Conservation (phyloP, 2,888 invertebrate species). For the Hirtodrosophila histrioides region DNA sequence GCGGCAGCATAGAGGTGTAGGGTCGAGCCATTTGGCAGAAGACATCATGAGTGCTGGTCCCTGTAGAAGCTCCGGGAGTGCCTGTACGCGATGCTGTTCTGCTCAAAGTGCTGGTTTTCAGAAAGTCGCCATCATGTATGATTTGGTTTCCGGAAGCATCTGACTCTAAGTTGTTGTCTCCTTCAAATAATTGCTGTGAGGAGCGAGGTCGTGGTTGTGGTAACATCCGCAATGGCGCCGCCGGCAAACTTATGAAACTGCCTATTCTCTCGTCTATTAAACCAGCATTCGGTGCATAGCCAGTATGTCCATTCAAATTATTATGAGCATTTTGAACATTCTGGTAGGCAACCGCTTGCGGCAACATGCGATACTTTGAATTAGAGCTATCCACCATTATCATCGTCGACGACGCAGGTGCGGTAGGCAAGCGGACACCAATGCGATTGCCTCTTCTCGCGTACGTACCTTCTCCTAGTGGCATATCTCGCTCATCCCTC, state of each 20-base stretch:
- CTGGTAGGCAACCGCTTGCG: slow-evolving; percentile 56
- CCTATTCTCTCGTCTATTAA: slow-evolving; percentile 90
- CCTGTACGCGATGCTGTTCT: slow-evolving; percentile 22
- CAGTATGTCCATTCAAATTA: slow-evolving; percentile 50
- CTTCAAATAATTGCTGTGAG: slow-evolving; percentile 63
- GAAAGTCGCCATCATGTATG: neutral
- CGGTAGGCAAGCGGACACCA: slow-evolving; percentile 73
- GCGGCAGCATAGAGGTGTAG: slow-evolving; percentile 79
- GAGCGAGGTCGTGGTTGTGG: slow-evolving; percentile 55
- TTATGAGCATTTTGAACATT: slow-evolving; percentile 33
- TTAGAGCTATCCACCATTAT: slow-evolving; percentile 45
- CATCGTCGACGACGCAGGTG: slow-evolving; percentile 49
- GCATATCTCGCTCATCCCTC: neutral
- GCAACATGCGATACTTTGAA: slow-evolving; percentile 66
- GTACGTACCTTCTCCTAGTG: slow-evolving; percentile 77
- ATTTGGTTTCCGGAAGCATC: slow-evolving; percentile 20
- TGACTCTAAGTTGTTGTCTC: slow-evolving; percentile 39
- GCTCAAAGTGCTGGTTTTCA: neutral
- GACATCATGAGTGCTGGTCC: slow-evolving; percentile 53
- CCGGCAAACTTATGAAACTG: slow-evolving; percentile 85
- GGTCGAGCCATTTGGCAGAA: slow-evolving; percentile 59
- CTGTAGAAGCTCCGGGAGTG: slow-evolving; percentile 33
- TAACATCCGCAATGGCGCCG: slow-evolving; percentile 68
- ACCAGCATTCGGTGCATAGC: slow-evolving; percentile 82
- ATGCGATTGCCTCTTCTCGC: slow-evolving; percentile 50